Evolutionary conservation across 2,888 invertebrate genomes (phyloP), one percentile per base, ranked within the genome.

Genomic region (Eurytoma adleriae): DNA sequence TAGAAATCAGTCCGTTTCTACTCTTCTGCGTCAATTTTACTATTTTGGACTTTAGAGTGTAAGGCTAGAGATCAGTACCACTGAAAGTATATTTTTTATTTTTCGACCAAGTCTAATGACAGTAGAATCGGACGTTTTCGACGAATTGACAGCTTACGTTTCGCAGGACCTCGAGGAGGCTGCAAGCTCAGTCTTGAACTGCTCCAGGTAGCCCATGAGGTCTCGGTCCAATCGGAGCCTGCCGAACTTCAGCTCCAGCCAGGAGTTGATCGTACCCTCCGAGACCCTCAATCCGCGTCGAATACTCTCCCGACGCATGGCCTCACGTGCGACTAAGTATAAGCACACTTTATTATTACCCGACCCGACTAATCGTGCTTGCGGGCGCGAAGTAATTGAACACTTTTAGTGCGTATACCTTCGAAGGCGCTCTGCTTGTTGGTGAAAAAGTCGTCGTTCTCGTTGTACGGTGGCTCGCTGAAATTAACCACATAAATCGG

Each of bases 401-500:
- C 30, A n/a, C 20, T 40, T 50, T 13, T 10, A 30, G 3, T 54
- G 50, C 12, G 50, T 62, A 73, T 5, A 82, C 80, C 76, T 4
- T 78, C 66, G 59, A 80, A 75, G 2, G 78, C 80, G 18, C 66
- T 66, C 14, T 20, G 67, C 40, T 77, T 54, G 64, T 69, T 69
- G 54, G 24, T n/a, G 56, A 83, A 20, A 74, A 50, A 20, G 40
- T 54, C 78, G 10, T 4, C 54, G 1, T 50, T 16, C 16, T 13
- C 48, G 40, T 30, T 5, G 12, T 30, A 7, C 3, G 48, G 62
- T 5, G 80, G 59, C 20, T 73, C 82, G 7, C 67, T 56, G 50
- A 87, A 88, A 82, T 88, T 89, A 3, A 87, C 84, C 3, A 89
- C 87, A 79, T 89, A 90, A 70, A 90, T 85, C 1, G 86, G 86